phyloP scores from a whole-genome alignment of 2,113 vertebrate species.

The Mobula hypostoma region DNA sequence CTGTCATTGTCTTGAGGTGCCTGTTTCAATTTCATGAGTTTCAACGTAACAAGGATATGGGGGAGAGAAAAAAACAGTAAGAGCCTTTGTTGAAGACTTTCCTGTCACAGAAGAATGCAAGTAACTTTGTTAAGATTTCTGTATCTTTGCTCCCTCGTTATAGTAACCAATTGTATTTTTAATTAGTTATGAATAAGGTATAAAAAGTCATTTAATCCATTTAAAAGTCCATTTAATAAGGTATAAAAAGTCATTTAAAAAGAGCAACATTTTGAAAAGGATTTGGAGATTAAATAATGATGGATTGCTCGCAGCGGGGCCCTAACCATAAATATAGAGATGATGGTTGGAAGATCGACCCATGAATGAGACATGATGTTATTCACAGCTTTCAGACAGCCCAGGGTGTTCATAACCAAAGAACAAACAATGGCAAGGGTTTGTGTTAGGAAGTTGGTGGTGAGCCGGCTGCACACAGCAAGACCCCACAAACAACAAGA shows the following conservation, averaged over 20 bases:
- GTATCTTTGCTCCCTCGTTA: neutral
- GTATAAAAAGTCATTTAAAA: neutral
- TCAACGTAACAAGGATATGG: too few relatives aligned
- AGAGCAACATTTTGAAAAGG: neutral
- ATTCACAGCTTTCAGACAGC: too few relatives aligned
- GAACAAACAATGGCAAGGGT: too few relatives aligned
- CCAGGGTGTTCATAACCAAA: too few relatives aligned
- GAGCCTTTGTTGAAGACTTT: neutral
- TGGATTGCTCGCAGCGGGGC: neutral
- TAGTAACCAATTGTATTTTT: neutral
- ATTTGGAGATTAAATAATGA: neutral
- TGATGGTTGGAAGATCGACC: neutral
- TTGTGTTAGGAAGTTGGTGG: too few relatives aligned
- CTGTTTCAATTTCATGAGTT: neutral
- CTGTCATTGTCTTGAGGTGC: neutral
- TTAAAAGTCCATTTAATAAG: neutral
- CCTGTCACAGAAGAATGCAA: neutral
- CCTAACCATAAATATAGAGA: neutral
- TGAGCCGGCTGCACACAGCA: too few relatives aligned
- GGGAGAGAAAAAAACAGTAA: too few relatives aligned
- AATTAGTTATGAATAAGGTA: neutral
- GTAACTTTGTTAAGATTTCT: neutral
- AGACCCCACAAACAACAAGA: too few relatives aligned
- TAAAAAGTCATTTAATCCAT: neutral
- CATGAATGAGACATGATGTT: too few relatives aligned